phyloP scores from a whole-genome alignment of 2,888 invertebrate species.

The Drosophila dives region DNA sequence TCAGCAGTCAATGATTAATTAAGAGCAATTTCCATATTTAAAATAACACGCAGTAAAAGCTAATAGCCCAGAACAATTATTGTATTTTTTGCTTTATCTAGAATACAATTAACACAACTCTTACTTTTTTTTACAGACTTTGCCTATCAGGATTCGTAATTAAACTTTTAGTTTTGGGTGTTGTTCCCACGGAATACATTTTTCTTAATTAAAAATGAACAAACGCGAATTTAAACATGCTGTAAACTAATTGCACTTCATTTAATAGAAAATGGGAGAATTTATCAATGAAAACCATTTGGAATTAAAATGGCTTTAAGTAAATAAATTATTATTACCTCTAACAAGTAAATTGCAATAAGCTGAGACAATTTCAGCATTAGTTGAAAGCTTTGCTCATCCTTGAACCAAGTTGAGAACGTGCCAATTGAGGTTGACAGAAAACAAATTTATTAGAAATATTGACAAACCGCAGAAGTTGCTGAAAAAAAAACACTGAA shows the following conservation, averaged over 20 bases:
- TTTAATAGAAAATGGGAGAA: slow-evolving; percentile 2
- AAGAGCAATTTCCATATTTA: slow-evolving; percentile 17
- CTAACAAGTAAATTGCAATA: slow-evolving; percentile 20
- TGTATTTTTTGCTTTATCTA: neutral
- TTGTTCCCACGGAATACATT: slow-evolving; percentile 50
- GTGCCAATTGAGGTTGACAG: slow-evolving; percentile 76
- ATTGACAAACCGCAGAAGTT: slow-evolving; percentile 70
- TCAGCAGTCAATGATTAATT: slow-evolving; percentile 51
- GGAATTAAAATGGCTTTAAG: slow-evolving; percentile 39
- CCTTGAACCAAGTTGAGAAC: slow-evolving; percentile 72
- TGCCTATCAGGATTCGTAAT: slow-evolving; percentile 5
- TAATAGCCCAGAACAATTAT: neutral
- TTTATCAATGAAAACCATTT: slow-evolving; percentile 55
- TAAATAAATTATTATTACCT: slow-evolving; percentile 42
- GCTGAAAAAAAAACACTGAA: slow-evolving; percentile 17
- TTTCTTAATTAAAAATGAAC: slow-evolving; percentile 30
- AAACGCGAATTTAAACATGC: neutral
- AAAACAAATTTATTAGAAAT: slow-evolving; percentile 54
- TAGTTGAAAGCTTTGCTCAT: slow-evolving; percentile 44
- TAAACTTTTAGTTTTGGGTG: neutral
- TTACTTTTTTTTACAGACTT: neutral
- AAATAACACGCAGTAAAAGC: neutral
- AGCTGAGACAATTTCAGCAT: slow-evolving; percentile 30
- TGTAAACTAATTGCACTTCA: slow-evolving; percentile 6
- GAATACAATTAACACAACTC: slow-evolving; percentile 1